Percentiles rank a stretch among this genome's conserved stretches.
These are phyloP conservation scores for Calidris pygmaea DNA, from an alignment of 2,113 vertebrate genomes.

Conservation along the genomic window DNA sequence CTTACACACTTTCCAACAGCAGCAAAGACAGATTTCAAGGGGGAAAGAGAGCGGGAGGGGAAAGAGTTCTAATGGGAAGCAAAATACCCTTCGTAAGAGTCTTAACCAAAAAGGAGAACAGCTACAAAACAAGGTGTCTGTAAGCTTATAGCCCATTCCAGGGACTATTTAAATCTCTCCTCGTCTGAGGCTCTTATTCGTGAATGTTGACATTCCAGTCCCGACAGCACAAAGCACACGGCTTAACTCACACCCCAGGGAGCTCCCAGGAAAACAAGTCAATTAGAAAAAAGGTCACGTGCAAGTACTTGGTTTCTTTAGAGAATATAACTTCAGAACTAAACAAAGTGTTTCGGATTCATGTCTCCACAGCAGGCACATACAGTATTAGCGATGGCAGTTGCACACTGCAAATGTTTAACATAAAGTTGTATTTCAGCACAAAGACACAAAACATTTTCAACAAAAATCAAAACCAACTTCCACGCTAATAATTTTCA, in stretches of 20 bases:
- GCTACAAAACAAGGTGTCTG: conserved; percentile 23
- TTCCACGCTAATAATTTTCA: neutral
- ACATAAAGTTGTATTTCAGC: neutral
- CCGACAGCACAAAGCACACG: conserved; percentile 1
- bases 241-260: conserved; percentile 48
- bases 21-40: neutral
- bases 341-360: neutral
- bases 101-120: neutral
- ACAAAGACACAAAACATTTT: neutral
- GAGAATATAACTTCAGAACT: neutral
- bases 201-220: conserved; percentile 49
- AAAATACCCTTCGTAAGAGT: neutral
- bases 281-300: conserved; percentile 47
- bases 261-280: conserved; percentile 53
- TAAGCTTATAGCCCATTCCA: neutral
- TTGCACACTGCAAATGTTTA: neutral
- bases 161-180: conserved; percentile 29
- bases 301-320: neutral
- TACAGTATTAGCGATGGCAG: neutral
- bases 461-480: neutral
- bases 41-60: neutral
- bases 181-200: conserved; percentile 15
- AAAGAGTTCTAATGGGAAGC: neutral
- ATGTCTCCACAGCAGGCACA: neutral
- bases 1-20: neutral